Base-by-base conservation (phyloP, 2,113 vertebrate species). In the Oreamnos americanus region DNA sequence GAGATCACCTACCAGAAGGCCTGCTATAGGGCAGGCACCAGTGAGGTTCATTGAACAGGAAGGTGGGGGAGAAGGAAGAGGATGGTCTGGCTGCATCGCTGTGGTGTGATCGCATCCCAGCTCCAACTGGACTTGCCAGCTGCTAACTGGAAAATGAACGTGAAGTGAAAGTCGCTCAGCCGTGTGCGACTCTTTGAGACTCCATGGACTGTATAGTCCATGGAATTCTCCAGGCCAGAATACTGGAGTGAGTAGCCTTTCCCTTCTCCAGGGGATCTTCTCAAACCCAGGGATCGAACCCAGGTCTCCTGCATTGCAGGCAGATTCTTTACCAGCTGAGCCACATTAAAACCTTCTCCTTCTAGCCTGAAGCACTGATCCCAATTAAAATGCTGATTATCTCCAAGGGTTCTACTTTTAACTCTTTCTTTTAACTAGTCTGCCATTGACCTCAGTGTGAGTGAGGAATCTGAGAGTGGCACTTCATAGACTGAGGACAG, bases 311-410 rank as follows among this genome's bases (percentile, higher is more conserved):
- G 4, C 64, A n/a, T n/a, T 67, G 33, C 16, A 10, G 64, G 64
- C 64, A 67, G 64, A 67, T 67, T 67, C 62, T 67, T 67, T 67
- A n/a, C 62, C 33, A 67, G 33, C 33, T 67, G 33, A 67, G 62
- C 62, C 62, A 67, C 33, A 33, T 47, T 33, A 81, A 57, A 60
- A 10, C 60, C 5, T 43, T 39, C 67, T 92, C 15, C 39, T 76
- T 53, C n/a, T 87, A 91, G 90, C 91, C 96, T 39, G 39, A 91
- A 97, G 96, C 93, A 39, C 11, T 94, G 93, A 98, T 97, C 94
- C 82, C 96, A 97, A 91, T 98, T 95, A 98, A 98, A 97, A 98
- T 98, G 96, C 86, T 97, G 96, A 98, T 97, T 96, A 94, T 96
- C 94, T 94, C 74, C 51, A 93, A 97, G 92, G 81, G 57, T 43